Evolutionary conservation across 2,113 vertebrate species (phyloP), one percentile per base, ranked within the genome.

Genomic region (Serinus canaria): DNA sequence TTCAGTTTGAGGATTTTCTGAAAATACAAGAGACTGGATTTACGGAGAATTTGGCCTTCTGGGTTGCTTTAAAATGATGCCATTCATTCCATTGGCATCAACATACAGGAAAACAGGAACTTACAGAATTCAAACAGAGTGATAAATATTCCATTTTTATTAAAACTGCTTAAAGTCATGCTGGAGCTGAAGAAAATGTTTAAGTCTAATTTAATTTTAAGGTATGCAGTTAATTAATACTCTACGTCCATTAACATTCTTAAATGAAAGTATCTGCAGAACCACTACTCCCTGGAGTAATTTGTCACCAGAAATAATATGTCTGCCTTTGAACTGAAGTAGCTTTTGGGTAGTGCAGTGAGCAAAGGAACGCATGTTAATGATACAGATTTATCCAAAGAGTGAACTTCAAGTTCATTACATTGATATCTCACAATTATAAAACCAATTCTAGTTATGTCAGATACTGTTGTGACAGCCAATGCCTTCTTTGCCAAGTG

Each of bases 201-300:
- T 81, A 81, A 78, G 17, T 84, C 39, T 92, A 86, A 72, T 94
- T 89, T 89, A 64, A 87, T 92, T 92, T 84, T 68, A 41, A 90
- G 83, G 25, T 72, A 44, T 78, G 66, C 66, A 60, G 46, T 94
- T 96, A 95, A 92, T 95, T 93, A 94, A 89, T 89, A 87, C 16
- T 60, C n/a, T 64, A 41, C 14, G 46, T 39, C 37, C 28, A 84
- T 95, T 95, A 94, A 53, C 41, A 79, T 84, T 87, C 41, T 87
- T 59, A 94, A 84, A 52, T 72, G 27, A 72, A 84, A 87, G 41
- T 91, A 50, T 75, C 56, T 87, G 67, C 64, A 86, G 79, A 92
- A 78, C 41, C 27, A 30, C 63, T 70, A 7, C 37, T 95, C 90
- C 79, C 89, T 89, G 37, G 86, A 90, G 92, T 69, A 63, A 63